Evolutionary conservation across 2,113 vertebrate species (phyloP), one percentile per base, ranked within the genome.

Genomic region (Numenius arquata): DNA sequence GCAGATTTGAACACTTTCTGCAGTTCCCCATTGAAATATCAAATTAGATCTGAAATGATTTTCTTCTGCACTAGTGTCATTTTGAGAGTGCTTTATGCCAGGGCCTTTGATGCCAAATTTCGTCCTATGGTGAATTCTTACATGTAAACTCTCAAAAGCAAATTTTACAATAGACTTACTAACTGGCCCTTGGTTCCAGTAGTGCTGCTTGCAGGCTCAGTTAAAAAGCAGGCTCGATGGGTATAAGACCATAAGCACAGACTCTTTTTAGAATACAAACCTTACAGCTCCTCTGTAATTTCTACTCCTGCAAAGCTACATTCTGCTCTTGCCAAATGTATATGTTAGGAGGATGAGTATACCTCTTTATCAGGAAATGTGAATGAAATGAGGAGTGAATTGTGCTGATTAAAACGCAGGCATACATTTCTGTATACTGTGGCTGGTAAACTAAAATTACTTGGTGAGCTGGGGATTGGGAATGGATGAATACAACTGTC

Each of bases 161-260:
- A 55, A 59, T 90, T 89, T 87, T 76, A 94, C 94, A 97, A 92
- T 91, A 70, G 95, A 40, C 65, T 90, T 80, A 76, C 66, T 85
- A 80, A 93, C 93, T 63, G 82, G 77, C 77, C 88, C 77, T 95
- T 77, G 62, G 77, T 53, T 93, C 87, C 90, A 62, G 80, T 34
- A 9, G 68, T 7, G 89, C 76, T 80, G 89, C 90, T 92, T 65
- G 77, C 75, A 85, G 78, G 73, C 58, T 88, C n/a, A 70, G 71
- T 77, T 95, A 18, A 94, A 93, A 96, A 87, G 83, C 86, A 92
- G 68, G 20, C 91, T 90, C 14, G 0, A 71, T 56, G 68, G 68
- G 56, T 59, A 25, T 56, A 45, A 77, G 27, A 56, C 52, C 68
- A 75, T 72, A 63, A 90, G 79, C 48, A 74, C 27, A 17, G 38